Evolutionary conservation across 2,888 invertebrate species (phyloP).

Genomic region (Chrysomela aeneicollis): DNA sequence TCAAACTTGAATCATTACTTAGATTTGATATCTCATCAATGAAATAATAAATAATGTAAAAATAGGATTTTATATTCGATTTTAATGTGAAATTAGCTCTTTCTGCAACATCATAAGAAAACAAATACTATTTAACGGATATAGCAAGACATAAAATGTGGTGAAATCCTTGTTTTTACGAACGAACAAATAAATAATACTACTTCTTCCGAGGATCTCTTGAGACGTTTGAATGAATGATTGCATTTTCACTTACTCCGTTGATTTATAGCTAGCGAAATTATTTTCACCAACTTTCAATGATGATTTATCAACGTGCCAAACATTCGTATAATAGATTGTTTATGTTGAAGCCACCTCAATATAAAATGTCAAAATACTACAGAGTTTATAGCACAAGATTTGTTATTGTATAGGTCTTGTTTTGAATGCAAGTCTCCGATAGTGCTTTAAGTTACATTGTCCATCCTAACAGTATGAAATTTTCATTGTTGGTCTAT

Average conservation of each 20-base stretch:
- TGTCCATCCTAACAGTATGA: too few relatives aligned
- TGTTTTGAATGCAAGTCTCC: too few relatives aligned
- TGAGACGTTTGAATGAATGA: background rate
- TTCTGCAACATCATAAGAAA: constrained; percentile 15
- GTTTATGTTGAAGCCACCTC: background rate
- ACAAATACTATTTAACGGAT: constrained; percentile 26
- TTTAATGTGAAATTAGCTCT: constrained; percentile 14
- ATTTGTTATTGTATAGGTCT: too few relatives aligned
- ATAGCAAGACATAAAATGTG: constrained; percentile 29
- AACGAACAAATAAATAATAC: constrained; percentile 29
- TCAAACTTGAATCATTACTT: background rate
- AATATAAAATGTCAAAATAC: background rate
- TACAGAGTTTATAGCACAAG: background rate
- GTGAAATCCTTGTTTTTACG: constrained; percentile 21
- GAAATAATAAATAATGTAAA: background rate
- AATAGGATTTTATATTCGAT: constrained; percentile 9
- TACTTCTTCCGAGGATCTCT: constrained; percentile 20
- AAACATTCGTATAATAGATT: background rate
- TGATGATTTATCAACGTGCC: background rate
- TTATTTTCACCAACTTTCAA: too few relatives aligned
- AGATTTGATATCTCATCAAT: background rate
- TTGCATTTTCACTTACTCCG: too few relatives aligned
- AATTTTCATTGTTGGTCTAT: background rate
- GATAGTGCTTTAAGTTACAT: too few relatives aligned
- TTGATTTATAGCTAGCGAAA: too few relatives aligned